Percentiles rank a stretch among this genome's conserved stretches.
Conservation (phyloP, 2,113 vertebrate species). For the Plectropomus leopardus region DNA sequence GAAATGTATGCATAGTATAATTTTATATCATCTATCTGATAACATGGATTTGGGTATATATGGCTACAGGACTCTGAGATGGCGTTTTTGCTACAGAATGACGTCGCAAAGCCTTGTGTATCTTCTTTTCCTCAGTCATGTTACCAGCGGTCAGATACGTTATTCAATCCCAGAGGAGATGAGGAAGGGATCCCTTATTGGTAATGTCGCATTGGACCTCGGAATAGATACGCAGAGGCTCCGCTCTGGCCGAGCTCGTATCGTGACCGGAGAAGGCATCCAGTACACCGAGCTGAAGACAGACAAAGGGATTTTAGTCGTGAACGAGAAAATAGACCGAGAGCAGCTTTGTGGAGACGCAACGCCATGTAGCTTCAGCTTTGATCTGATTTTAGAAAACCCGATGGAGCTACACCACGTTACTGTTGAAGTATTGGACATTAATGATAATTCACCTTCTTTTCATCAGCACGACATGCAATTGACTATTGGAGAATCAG, state of each 20-base stretch:
- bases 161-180: conserved; percentile 87
- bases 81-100: conserved; percentile 11
- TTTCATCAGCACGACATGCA: conserved; percentile 76
- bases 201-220: conserved; percentile 84
- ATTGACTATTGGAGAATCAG: conserved; percentile 85
- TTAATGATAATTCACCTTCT: conserved; percentile 63
- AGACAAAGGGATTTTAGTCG: conserved; percentile 74
- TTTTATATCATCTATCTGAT: background rate
- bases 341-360: too few relatives aligned
- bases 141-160: conserved; percentile 70
- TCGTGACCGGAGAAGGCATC: conserved; percentile 68
- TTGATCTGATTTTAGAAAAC: too few relatives aligned
- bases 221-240: conserved; percentile 79
- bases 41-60: background rate
- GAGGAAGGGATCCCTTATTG: too few relatives aligned
- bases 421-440: conserved; percentile 59
- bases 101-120: background rate
- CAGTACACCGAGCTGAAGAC: conserved; percentile 73
- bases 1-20: background rate
- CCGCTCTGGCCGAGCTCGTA: too few relatives aligned
- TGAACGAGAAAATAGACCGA: too few relatives aligned
- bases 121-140: background rate
- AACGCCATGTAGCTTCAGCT: too few relatives aligned
- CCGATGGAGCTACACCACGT: conserved; percentile 63
- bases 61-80: background rate